phyloP scores from a whole-genome alignment of 2,888 invertebrate genomes.

The Pandemis heparana region DNA sequence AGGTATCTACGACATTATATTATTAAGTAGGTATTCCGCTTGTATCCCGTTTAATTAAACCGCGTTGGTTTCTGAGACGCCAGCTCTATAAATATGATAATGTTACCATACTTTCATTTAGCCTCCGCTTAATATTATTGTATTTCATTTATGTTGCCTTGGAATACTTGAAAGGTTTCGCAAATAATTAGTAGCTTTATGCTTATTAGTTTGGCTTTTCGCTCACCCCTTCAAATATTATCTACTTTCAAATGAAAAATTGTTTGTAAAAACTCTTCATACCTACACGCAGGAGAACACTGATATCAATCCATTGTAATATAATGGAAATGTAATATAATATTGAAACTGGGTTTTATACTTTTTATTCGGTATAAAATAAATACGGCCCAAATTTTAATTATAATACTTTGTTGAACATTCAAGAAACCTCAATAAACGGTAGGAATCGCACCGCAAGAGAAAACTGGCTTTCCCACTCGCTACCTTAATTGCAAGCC shows the following conservation, averaged over 20 bases:
- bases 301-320: too few species aligned
- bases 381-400: slow-evolving; percentile 19
- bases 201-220: neutral
- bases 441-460: slow-evolving; percentile 8
- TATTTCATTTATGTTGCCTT: slow-evolving; percentile 8
- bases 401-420: slow-evolving; percentile 15
- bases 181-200: neutral
- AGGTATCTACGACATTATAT: slow-evolving; percentile 13
- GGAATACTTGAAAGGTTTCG: neutral
- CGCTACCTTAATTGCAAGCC: slow-evolving; percentile 22
- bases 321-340: neutral
- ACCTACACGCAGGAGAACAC: too few species aligned
- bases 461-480: slow-evolving; percentile 32
- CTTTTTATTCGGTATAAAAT: slow-evolving; percentile 16
- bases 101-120: slow-evolving; percentile 19
- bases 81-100: slow-evolving; percentile 34
- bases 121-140: slow-evolving; percentile 1
- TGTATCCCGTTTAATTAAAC: slow-evolving; percentile 39
- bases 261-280: too few species aligned
- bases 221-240: neutral
- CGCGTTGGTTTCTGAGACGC: slow-evolving; percentile 34
- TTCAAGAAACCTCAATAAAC: slow-evolving; percentile 26
- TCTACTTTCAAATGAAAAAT: too few species aligned
- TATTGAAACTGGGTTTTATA: neutral
- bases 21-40: slow-evolving; percentile 17